A percentile compares a stretch with the other conserved stretches of the same genome.
Conservation (phyloP, 2,113 vertebrate species). For the Siniperca chuatsi region DNA sequence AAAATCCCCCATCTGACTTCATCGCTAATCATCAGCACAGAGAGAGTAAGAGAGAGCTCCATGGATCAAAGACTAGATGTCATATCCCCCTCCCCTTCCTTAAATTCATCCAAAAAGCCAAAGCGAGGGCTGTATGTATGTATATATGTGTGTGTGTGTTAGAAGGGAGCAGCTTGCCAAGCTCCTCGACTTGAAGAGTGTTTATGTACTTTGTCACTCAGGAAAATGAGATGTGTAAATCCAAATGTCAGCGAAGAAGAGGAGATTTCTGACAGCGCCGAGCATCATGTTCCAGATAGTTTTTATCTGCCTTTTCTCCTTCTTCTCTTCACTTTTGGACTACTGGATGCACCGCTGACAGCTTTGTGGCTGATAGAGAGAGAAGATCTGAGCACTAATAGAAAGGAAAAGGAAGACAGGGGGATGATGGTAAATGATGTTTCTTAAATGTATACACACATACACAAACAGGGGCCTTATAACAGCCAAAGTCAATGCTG, state of each 20-base stretch:
- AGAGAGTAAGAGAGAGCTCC: slow-evolving; percentile 59
- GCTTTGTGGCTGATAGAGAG: slow-evolving; percentile 62
- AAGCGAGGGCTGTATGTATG: slow-evolving; percentile 45
- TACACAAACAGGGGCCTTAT: background rate
- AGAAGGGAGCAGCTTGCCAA: slow-evolving; percentile 62
- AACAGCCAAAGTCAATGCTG: slow-evolving; percentile 52
- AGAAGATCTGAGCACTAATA: slow-evolving; percentile 47
- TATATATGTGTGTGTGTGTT: slow-evolving; percentile 38
- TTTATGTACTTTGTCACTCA: slow-evolving; percentile 85
- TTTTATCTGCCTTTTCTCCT: slow-evolving; percentile 29
- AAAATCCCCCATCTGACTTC: slow-evolving; percentile 74
- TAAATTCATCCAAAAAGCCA: slow-evolving; percentile 66
- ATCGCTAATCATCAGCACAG: slow-evolving; percentile 72
- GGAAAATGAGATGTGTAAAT: slow-evolving; percentile 83
- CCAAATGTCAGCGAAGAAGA: slow-evolving; percentile 72
- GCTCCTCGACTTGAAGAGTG: slow-evolving; percentile 70
- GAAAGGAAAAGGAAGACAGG: slow-evolving; percentile 4
- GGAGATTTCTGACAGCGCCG: slow-evolving; percentile 67
- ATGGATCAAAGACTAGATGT: slow-evolving; percentile 78
- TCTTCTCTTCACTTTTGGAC: slow-evolving; percentile 55
- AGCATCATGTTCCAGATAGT: slow-evolving; percentile 61
- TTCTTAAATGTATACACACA: slow-evolving; percentile 11
- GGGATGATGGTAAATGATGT: slow-evolving; percentile 27
- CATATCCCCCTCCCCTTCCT: slow-evolving; percentile 59
- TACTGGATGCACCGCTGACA: slow-evolving; percentile 68